Evolutionary conservation across 1,140 invertebrate species (phyloP).

Genomic region (Wiebesia pumilae): DNA sequence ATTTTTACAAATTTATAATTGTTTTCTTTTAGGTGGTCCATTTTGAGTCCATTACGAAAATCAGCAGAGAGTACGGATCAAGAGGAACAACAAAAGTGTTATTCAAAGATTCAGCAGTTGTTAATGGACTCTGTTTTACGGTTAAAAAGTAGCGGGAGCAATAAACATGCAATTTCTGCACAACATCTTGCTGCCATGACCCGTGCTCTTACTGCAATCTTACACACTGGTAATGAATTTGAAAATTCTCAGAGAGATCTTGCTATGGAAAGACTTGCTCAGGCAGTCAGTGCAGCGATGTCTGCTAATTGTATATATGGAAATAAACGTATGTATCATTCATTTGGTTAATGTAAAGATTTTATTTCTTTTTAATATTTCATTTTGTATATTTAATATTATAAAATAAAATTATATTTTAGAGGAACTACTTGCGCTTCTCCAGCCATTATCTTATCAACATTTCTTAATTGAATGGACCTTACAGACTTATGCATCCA

Average conservation of each 20-base stretch:
- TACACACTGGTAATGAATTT: conserved; percentile 59
- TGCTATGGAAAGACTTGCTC: conserved; percentile 82
- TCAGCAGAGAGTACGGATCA: conserved; percentile 50
- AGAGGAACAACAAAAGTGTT: conserved; percentile 64
- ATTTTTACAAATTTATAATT: not conserved
- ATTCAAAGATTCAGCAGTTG: conserved; percentile 72
- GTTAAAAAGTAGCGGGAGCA: conserved; percentile 66
- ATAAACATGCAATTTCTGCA: conserved; percentile 73
- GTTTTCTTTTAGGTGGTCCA: conserved; percentile 67
- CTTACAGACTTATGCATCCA: conserved; percentile 68
- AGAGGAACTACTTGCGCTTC: conserved; percentile 72
- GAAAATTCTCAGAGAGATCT: conserved; percentile 60
- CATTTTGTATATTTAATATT: conserved; percentile 17
- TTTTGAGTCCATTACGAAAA: conserved; percentile 65
- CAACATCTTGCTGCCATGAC: conserved; percentile 71
- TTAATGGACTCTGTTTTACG: conserved; percentile 72
- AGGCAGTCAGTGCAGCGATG: conserved; percentile 84
- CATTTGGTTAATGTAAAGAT: not conserved
- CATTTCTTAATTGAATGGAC: conserved; percentile 74
- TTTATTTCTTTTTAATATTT: conserved; percentile 22
- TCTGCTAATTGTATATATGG: conserved; percentile 85
- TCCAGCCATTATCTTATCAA: conserved; percentile 70
- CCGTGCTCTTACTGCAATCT: conserved; percentile 58
- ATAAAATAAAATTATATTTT: conserved; percentile 56
- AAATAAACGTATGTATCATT: conserved; percentile 76